phyloP scores from a whole-genome alignment of 2,888 invertebrate genomes.

The Amorpha juglandis region DNA sequence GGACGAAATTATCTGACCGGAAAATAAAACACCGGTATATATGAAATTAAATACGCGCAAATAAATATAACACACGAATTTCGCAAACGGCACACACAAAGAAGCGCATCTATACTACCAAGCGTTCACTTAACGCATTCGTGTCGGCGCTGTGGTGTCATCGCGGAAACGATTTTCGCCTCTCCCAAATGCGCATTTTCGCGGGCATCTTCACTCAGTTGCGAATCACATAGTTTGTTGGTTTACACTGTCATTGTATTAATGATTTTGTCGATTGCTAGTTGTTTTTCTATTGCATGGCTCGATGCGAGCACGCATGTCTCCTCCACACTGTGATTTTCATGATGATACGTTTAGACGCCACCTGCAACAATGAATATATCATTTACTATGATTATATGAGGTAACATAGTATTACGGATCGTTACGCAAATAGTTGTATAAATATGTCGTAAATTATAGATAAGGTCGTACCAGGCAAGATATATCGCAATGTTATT shows the following conservation, averaged over 20 bases:
- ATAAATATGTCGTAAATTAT: background rate
- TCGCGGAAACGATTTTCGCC: conserved; percentile 65
- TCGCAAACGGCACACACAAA: conserved; percentile 68
- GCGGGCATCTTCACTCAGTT: conserved; percentile 62
- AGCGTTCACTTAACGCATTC: conserved; percentile 65
- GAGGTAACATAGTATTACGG: background rate
- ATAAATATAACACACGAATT: conserved; percentile 55
- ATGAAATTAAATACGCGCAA: conserved; percentile 48
- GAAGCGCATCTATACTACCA: conserved; percentile 67
- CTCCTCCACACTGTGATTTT: conserved; percentile 4
- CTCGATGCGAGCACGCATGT: conserved; percentile 1
- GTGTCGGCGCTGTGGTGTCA: conserved; percentile 62
- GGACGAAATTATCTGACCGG: conserved; percentile 39
- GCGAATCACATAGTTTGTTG: conserved; percentile 45
- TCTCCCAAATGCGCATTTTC: conserved; percentile 69
- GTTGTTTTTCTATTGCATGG: background rate
- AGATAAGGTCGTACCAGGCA: background rate
- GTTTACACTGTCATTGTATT: conserved; percentile 13
- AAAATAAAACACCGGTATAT: conserved; percentile 27
- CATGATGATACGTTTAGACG: conserved; percentile 1
- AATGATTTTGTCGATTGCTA: background rate
- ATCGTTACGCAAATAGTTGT: background rate
- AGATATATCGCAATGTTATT: background rate
- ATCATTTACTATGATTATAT: background rate
- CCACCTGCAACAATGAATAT: conserved; percentile 12